Evolutionary conservation across 2,888 invertebrate genomes (phyloP), one percentile per base, ranked within the genome.

Genomic region (Sclerodermus sp.): DNA sequence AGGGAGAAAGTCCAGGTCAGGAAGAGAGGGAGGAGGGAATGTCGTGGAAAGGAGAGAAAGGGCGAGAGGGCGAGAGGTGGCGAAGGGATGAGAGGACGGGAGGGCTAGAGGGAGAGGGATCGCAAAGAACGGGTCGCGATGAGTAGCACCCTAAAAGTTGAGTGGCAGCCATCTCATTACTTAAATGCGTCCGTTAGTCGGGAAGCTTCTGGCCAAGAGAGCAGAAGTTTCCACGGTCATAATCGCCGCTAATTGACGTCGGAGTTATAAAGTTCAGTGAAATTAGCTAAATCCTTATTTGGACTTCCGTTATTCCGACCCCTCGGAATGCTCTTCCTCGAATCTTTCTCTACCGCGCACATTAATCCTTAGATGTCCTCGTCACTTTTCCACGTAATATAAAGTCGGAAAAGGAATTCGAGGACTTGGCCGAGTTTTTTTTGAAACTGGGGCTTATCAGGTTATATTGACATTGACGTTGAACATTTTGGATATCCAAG

Each of bases 191-290:
- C 68, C 61, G 62, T 70, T 70, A 68, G 62, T 61, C 60, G 58
- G 52, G 60, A 55, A 38, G 39, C 57, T 58, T 45, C 56, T 51
- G 54, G 57, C 53, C 57, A 64, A 63, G 68, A 66, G 61, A 63
- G 67, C 65, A 66, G 62, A 71, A 72, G 66, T 74, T 72, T 70
- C 65, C 67, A 61, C 65, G 64, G 64, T 71, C 65, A 71, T 74
- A 74, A 75, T 73, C 72, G 68, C 65, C 67, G 61, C 73, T 74
- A 73, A 74, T 73, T 73, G 71, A 71, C 66, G 68, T 60, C 55
- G 55, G 61, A 71, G 62, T 68, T 71, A 70, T 70, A 71, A 71
- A 71, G 71, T 71, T 71, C 64, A 67, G 64, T 65, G 60, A 71
- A 71, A 71, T 71, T 71, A 70, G 66, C 65, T 65, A 66, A 71